Base-by-base conservation (phyloP, 2,113 vertebrate genomes). In the Labrus mixtus region DNA sequence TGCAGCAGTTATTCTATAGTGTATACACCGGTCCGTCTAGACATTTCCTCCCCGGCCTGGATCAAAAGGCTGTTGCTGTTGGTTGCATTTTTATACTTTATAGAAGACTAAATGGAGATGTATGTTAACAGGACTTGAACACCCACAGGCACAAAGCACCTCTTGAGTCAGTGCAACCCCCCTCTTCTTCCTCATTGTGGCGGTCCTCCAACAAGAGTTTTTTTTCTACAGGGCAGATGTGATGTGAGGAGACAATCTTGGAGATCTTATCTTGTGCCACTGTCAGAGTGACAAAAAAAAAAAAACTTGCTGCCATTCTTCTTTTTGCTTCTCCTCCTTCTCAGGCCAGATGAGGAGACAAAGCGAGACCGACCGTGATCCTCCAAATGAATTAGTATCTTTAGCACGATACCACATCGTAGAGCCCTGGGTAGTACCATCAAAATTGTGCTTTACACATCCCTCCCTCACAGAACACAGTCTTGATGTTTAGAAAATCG, bases 171-270 rank as follows among this genome's bases (percentile, higher is more conserved):
- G 8, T 55, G 46, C 53, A 76, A 77, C 59, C 37, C 54, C 17
- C 69, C 11, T 59, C 17, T 48, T 68, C 22, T 46, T 64, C 16
- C 59, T 58, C 6, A 20, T 63, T 56, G 62, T 73, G 55, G 45
- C 68, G 58, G 62, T 43, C 51, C 19, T 81, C 83, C 78, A 59
- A 65, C 66, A 60, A 66, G 63, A 80, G 70, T 78, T 87, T 84
- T 87, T n/a, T 84, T 68, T 69, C 76, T 46, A 33, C 61, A 77
- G 63, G 72, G 60, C 50, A 84, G 66, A 84, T 84, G 78, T 77
- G 65, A 85, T 88, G 55, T 56, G 33, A 80, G 46, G 68, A 85
- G 66, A 88, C 71, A 80, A 75, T 62, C 63, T 69, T 45, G 66
- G 45, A 22, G 68, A 53, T 81, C 55, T 61, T 76, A 41, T 74